Base-by-base conservation (phyloP, 2,113 vertebrate species). In the Ammodramus savannarum region DNA sequence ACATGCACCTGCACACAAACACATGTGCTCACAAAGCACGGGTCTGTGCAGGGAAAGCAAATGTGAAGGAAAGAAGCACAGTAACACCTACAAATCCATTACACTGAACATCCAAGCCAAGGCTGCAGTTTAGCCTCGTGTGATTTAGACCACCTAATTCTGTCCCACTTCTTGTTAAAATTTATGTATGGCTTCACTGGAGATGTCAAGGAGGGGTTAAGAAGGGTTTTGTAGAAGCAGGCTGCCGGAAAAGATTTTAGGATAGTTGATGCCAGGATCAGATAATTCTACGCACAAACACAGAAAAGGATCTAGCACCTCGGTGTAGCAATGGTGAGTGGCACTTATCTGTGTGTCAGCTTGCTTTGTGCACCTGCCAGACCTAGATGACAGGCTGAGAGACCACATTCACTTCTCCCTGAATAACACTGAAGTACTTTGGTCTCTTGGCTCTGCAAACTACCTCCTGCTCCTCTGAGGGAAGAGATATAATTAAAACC, bases 401-500 rank as follows among this genome's bases (percentile, higher is more conserved):
- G 96, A 98, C 98, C 96, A 97, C 89, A 92, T 94, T 97, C 95
- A 97, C 95, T 96, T 96, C 94, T 97, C 88, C 89, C 91, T 82
- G 87, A 97, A 95, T 71, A 94, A 86, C 87, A 87, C 61, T 26
- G 52, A 96, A 97, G 83, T 78, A 80, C 90, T 97, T 96, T 74
- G 80, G 95, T 97, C 96, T 96, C 97, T 92, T 87, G 93, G 95
- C 95, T 97, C 96, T 90, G 78, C 86, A 97, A 97, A 96, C 88
- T 91, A 96, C 81, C 85, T 95, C 89, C 85, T 79, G 87, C 68
- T 95, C 87, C 93, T 97, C 90, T 29, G 41, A 97, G 88, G 92
- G 66, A 94, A 97, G 89, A 95, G 75, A 94, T 90, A 93, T 95
- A 97, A 98, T 98, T 98, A 97, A 98, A 97, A 97, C 69, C 82